Base-by-base conservation (phyloP, 2,888 invertebrate genomes). In the Dicyrtomina minuta region DNA sequence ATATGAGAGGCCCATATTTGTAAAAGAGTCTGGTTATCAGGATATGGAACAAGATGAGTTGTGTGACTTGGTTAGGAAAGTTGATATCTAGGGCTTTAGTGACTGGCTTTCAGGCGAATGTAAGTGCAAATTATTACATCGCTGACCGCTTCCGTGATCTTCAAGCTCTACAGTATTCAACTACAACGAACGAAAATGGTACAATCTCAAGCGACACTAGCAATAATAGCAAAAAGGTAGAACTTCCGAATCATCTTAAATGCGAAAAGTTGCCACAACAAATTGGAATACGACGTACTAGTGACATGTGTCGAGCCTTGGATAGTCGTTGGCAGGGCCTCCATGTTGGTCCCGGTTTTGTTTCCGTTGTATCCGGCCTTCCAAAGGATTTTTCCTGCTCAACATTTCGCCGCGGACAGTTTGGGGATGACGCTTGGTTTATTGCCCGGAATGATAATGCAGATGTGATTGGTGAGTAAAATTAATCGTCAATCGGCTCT, bases 401-500 rank as follows among this genome's bases (percentile, higher is more conserved):
- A 79, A 88, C 89, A 84, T 87, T 90, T 78, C 87, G 88, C 80
- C 89, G 89, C 81, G 95, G 96, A 82, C 93, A 94, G 82, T 97
- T 93, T 83, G 97, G 98, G 74, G 98, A 98, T 84, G 97, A 98
- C 84, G 96, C 97, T 70, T 98, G 94, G 91, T 97, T 98, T 84
- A 85, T 87, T 73, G 87, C 89, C 5, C 87, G 86, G 80, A 87
- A 88, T 81, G 88, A 87, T 81, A 86, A 88, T 70, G 91, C 92
- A 73, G 96, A 97, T 86, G 96, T 97, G 79, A 88, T 98, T 84
- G 96, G 96, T 96, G 83, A 84, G 86, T 24, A 15, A 56, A 51
- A 20, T 43, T 26, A 51, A 51, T 10, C 6, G 41, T 26, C n/a
- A n/a, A n/a, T n/a, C n/a, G n/a, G n/a, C n/a, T n/a, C n/a, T n/a